Percentiles rank a stretch among this genome's conserved stretches.
Evolutionary conservation across 2,888 invertebrate species (phyloP).

Genomic region (Gandaritis pyraliata): DNA sequence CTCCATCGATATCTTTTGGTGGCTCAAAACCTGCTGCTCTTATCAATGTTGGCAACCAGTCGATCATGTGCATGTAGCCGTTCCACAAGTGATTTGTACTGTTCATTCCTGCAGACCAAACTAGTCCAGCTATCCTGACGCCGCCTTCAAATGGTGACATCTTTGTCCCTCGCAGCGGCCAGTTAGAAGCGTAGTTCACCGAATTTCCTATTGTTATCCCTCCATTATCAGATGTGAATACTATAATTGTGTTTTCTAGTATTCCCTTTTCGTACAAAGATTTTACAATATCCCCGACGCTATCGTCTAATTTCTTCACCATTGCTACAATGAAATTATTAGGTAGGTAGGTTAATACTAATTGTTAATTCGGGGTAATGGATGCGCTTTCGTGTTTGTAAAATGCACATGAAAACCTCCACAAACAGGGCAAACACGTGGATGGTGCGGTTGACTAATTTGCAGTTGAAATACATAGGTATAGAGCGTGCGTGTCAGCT

Average conservation of each 20-base stretch:
- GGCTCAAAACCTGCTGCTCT: conserved; percentile 58
- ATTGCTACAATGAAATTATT: conserved; percentile 86
- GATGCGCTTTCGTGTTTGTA: conserved; percentile 17
- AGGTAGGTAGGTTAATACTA: too few species aligned
- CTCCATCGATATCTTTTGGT: conserved; percentile 64
- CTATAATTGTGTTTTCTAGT: conserved; percentile 91
- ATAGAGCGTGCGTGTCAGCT: conserved; percentile 9
- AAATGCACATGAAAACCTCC: conserved; percentile 27
- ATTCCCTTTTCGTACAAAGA: conserved; percentile 87
- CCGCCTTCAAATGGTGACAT: conserved; percentile 94
- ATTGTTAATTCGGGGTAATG: conserved; percentile 23
- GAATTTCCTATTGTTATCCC: conserved; percentile 90
- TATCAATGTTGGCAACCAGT: conserved; percentile 91
- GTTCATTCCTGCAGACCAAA: conserved; percentile 84
- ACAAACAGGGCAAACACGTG: conserved; percentile 24
- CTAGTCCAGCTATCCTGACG: conserved; percentile 87
- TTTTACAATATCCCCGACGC: conserved; percentile 90
- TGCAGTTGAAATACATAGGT: conserved; percentile 26
- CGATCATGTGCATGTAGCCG: conserved; percentile 89
- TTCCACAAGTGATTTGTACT: conserved; percentile 73
- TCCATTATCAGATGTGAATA: conserved; percentile 96
- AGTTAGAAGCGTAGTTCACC: conserved; percentile 90
- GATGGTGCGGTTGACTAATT: conserved; percentile 41
- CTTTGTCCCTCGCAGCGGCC: conserved; percentile 91
- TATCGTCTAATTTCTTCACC: conserved; percentile 92